A percentile compares a stretch with the other conserved stretches of the same genome.
These are phyloP conservation scores for Hedya salicella DNA, from an alignment of 2,888 invertebrate genomes.

Conservation along the genomic window DNA sequence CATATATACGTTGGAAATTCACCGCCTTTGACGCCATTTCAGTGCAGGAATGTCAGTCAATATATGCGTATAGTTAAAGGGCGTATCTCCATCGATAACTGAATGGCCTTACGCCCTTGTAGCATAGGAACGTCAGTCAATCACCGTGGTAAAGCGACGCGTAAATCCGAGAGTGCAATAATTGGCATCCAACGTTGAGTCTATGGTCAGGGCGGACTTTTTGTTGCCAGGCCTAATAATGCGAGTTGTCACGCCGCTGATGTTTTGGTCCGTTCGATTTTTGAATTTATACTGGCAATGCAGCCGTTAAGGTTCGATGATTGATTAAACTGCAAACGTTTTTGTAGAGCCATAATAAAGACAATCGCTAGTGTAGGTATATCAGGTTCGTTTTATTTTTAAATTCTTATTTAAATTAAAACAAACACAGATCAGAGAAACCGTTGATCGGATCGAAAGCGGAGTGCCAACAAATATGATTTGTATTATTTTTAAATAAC, in stretches of 20 bases:
- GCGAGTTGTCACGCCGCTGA: constrained; percentile 22
- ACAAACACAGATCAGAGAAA: too few relatives aligned
- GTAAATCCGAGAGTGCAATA: constrained; percentile 68
- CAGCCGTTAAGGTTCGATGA: not conserved
- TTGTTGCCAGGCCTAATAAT: constrained; percentile 41
- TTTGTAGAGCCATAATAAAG: not conserved
- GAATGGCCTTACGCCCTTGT: not conserved
- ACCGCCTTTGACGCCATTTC: constrained; percentile 11
- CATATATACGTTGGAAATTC: constrained; percentile 20
- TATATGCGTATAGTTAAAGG: not conserved
- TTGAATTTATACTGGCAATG: constrained; percentile 12
- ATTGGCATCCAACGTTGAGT: constrained; percentile 61
- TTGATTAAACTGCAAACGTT: not conserved
- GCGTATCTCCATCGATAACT: not conserved
- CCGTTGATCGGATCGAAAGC: too few relatives aligned
- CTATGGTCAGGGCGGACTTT: constrained; percentile 27
- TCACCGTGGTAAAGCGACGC: constrained; percentile 64
- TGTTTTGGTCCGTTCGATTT: constrained; percentile 12
- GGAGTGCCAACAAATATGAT: too few relatives aligned
- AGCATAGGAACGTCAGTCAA: constrained; percentile 54
- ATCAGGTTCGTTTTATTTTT: too few relatives aligned
- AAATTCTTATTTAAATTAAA: too few relatives aligned
- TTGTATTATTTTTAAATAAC: too few relatives aligned
- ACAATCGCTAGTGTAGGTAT: too few relatives aligned
- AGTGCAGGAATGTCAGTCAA: constrained; percentile 26